Base-by-base conservation (phyloP, 2,113 vertebrate species). In the Lepus timidus region DNA sequence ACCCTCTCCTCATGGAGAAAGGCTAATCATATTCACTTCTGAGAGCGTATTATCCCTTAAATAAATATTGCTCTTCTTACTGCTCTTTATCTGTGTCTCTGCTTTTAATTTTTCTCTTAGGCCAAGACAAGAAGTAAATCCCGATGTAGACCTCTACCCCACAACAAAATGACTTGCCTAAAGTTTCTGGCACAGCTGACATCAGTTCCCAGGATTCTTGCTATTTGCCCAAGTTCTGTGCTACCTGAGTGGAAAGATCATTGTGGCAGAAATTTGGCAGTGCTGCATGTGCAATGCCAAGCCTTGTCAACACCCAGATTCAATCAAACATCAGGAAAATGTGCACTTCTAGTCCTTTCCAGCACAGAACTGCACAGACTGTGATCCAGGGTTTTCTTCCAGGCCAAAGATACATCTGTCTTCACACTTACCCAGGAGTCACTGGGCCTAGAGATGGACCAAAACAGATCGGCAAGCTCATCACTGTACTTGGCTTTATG, bases 171-270 rank as follows among this genome's bases (percentile, higher is more conserved):
- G 89, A 80, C 51, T 80, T 91, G 83, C 79, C 49, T 36, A 14
- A 93, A 76, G 71, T 83, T 88, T 58, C 65, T 79, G 64, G 58
- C 36, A 65, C 10, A 64, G 65, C 1, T 85, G 78, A 92, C 49
- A 73, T 33, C 36, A 44, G 33, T 58, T 85, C n/a, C 65, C 82
- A 75, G 78, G 62, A 64, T 90, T 96, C 79, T 64, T 85, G 61
- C 65, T 93, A 31, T 20, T 75, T 31, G 86, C 27, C 27, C 58
- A 93, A 68, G 20, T 39, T 88, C 64, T 75, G 78, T 29, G 51
- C 68, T 96, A 22, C 76, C 78, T 95, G 73, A 9, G 64, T 61
- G 51, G 65, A 85, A 90, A 55, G 73, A 91, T 82, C 81, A 85
- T 44, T 67, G 67, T 6, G 16, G 85, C 85, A 67, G 74, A 90